Conservation (phyloP, 2,797 vertebrate genomes). For the Pantherophis alleghaniensis region DNA sequence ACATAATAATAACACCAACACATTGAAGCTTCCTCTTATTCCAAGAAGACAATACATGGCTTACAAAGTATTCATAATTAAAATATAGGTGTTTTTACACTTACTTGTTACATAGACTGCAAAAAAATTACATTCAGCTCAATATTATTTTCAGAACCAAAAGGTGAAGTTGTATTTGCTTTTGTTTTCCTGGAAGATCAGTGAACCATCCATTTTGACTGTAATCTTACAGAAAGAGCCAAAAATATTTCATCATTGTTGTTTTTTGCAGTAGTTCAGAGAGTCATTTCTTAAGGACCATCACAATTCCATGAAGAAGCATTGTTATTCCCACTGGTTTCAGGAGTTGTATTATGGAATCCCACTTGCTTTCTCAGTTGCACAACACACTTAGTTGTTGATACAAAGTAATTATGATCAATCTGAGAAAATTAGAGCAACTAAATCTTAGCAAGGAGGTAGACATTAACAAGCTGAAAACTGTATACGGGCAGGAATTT, state of each 20-base stretch:
- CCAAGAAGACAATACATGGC: not conserved
- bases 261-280: not conserved
- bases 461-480: not conserved
- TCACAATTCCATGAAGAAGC: not conserved
- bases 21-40: not conserved
- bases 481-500: not conserved
- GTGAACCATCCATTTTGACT: not conserved
- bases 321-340: not conserved
- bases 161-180: not conserved
- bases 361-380: not conserved
- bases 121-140: not conserved
- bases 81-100: not conserved
- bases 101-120: not conserved
- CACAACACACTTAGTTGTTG: not conserved
- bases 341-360: not conserved
- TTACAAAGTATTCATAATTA: not conserved
- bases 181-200: not conserved
- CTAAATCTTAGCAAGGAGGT: not conserved
- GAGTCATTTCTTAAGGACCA: not conserved
- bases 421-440: not conserved
- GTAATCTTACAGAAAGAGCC: not conserved
- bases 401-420: not conserved
- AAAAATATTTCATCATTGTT: not conserved
- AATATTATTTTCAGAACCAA: not conserved
- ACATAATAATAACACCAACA: not conserved